Base-by-base conservation (phyloP, 2,797 vertebrate species). In the Enteromius paludinosus region DNA sequence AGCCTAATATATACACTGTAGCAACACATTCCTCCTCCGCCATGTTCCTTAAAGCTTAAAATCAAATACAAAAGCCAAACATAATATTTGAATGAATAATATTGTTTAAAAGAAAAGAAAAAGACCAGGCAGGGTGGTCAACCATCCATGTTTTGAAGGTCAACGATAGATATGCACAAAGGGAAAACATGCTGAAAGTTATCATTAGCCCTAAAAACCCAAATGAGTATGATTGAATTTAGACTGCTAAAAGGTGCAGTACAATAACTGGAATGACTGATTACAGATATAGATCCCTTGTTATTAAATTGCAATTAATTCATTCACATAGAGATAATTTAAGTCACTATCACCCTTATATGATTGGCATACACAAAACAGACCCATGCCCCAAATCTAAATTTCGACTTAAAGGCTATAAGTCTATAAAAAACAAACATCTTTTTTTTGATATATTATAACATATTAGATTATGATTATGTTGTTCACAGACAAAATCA, bases 1-100 rank as follows among this genome's bases (percentile, higher is more conserved):
- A 79, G 76, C 59, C 77, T 87, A 87, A 75, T 89, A 89, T 89
- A 83, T 89, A 90, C 89, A 89, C 68, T 45, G 49, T 68, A 79
- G 84, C 66, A 64, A 84, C 66, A 81, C 75, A 72, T 84, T 78
- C 79, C 23, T 83, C 65, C 69, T 81, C 71, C 12, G 1, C 70
- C 25, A 25, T 43, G 76, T 68, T 81, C 76, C 83, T 59, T 87
- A 87, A 88, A 89, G 87, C 88, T 79, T 81, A 33, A 83, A 88
- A 87, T 59, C 73, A 79, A 84, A 85, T 69, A 64, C 41, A 76
- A 81, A 83, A 82, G 64, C n/a, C 56, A 70, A 85, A 65, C 33
- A 45, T 72, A 79, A 72, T 81, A 74, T 74, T 52, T 28, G 61
- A 68, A 66, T 71, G 47, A 79, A 65, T 82, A 82, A 20, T 49